Conservation (phyloP, 2,888 invertebrate genomes). For the Habroteleia sp. region DNA sequence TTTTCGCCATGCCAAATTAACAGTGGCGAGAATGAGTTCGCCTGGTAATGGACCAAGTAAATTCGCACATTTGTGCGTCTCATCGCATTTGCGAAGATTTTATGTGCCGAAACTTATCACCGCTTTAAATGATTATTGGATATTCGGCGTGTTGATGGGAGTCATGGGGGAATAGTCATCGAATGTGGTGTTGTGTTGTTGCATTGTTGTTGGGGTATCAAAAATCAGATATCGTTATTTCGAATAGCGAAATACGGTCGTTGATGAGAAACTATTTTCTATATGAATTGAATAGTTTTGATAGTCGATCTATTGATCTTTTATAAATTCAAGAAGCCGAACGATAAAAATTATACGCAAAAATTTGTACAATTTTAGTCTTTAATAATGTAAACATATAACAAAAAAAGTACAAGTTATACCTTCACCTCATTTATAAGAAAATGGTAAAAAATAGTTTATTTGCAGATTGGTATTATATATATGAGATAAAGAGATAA, state of each 20-base stretch:
- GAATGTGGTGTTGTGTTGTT: conserved; percentile 4
- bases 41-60: conserved; percentile 59
- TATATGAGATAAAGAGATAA: too few species aligned
- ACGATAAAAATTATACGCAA: too few species aligned
- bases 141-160: conserved; percentile 2
- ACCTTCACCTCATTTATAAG: too few species aligned
- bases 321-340: too few species aligned
- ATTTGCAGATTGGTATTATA: too few species aligned
- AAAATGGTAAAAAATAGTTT: too few species aligned
- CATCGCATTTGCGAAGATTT: conserved; percentile 56
- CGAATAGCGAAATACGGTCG: conserved; percentile 1
- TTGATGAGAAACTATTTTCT: not conserved
- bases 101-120: conserved; percentile 53
- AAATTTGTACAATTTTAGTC: too few species aligned
- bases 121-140: conserved; percentile 44
- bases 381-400: too few species aligned
- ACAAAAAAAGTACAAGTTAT: too few species aligned
- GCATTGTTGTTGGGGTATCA: not conserved
- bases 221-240: conserved; percentile 24
- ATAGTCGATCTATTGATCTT: too few species aligned
- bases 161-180: conserved; percentile 46
- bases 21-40: conserved; percentile 61
- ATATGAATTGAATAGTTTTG: too few species aligned
- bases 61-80: conserved; percentile 47
- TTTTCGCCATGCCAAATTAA: conserved; percentile 77